Conservation (phyloP, 2,113 vertebrate genomes). For the Chaetodon auriga region DNA sequence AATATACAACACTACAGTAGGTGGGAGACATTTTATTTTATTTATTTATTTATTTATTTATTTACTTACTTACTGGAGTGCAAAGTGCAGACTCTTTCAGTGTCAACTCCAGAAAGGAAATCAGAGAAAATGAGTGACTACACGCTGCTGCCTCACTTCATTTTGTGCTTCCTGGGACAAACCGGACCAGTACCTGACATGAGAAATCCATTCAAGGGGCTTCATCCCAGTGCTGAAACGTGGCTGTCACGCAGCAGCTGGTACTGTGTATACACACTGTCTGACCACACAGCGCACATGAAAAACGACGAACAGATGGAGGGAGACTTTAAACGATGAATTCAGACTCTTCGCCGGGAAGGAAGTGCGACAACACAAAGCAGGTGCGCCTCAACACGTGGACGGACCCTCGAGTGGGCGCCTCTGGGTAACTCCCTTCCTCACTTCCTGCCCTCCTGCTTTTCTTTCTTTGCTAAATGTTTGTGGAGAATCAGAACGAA, state of each 20-base stretch:
- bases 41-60: neutral
- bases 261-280: constrained; percentile 36
- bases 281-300: constrained; percentile 46
- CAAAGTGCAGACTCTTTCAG: neutral
- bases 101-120: neutral
- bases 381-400: constrained; percentile 30
- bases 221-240: constrained; percentile 32
- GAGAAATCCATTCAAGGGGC: constrained; percentile 14
- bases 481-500: neutral
- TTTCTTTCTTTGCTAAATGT: neutral
- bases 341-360: constrained; percentile 24
- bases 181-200: constrained; percentile 20
- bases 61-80: neutral
- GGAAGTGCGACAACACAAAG: constrained; percentile 32
- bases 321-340: neutral
- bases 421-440: neutral
- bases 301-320: constrained; percentile 62
- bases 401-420: neutral
- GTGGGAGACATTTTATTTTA: neutral
- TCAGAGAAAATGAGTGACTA: no score
- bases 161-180: neutral
- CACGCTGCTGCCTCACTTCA: neutral
- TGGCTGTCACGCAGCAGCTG: constrained; percentile 57
- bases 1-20: neutral
- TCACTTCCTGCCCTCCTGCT: neutral